Percentiles rank a stretch among this genome's conserved stretches.
phyloP scores from a whole-genome alignment of 1,140 invertebrate species.

The Reticulitermes speratus region DNA sequence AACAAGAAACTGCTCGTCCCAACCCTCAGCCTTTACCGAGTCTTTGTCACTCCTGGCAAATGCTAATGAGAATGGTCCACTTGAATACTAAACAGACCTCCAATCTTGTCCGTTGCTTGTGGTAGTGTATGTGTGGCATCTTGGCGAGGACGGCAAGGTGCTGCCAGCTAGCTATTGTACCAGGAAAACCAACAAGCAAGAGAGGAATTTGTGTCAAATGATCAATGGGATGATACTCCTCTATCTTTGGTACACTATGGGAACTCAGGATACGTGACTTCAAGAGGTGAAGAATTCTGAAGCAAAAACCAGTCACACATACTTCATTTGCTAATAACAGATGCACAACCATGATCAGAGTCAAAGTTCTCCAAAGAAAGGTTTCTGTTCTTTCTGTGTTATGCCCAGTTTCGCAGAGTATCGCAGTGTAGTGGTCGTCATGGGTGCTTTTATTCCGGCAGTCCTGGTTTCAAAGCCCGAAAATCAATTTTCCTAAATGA shows the following conservation, averaged over 20 bases:
- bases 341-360: too few relatives aligned
- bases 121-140: neutral
- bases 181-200: neutral
- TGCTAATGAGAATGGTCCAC: slow-evolving; percentile 14
- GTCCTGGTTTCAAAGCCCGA: too few relatives aligned
- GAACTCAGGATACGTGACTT: too few relatives aligned
- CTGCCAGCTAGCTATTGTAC: neutral
- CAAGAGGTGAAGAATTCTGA: too few relatives aligned
- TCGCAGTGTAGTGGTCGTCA: too few relatives aligned
- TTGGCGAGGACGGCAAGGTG: neutral
- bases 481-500: too few relatives aligned
- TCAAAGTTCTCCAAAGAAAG: too few relatives aligned
- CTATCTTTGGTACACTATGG: neutral
- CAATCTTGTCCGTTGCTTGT: slow-evolving; percentile 10
- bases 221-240: neutral
- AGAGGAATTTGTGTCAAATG: neutral
- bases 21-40: neutral
- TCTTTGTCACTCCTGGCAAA: slow-evolving; percentile 5
- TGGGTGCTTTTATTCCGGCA: too few relatives aligned
- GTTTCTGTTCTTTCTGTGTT: too few relatives aligned
- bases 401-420: too few relatives aligned
- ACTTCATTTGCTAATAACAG: too few relatives aligned
- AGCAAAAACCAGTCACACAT: too few relatives aligned
- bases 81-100: slow-evolving; percentile 1
- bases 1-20: neutral